phyloP scores from a whole-genome alignment of 2,797 vertebrate genomes.

The Chelon auratus region DNA sequence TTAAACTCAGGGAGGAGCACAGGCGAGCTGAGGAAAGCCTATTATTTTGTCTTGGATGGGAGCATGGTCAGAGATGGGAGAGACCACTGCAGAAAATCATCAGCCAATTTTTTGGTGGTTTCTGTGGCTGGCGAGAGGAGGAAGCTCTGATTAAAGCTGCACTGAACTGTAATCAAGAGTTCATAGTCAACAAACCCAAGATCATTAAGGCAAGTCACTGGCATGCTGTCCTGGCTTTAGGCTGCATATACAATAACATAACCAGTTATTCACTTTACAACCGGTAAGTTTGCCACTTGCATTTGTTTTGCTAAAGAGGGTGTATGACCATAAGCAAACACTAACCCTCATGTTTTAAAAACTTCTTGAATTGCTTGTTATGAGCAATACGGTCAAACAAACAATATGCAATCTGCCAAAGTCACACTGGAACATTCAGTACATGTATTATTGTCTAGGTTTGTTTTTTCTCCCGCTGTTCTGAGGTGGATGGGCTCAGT shows the following conservation, averaged over 20 bases:
- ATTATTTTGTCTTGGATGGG: conserved; percentile 66
- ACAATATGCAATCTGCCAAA: not conserved
- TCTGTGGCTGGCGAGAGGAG: conserved; percentile 63
- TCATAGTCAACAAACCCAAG: conserved; percentile 52
- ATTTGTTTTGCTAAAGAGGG: not conserved
- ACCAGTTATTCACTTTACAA: conserved; percentile 9
- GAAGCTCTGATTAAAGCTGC: conserved; percentile 77
- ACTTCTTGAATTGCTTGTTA: not conserved
- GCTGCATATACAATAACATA: conserved; percentile 40
- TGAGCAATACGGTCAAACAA: not conserved
- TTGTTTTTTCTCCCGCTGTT: not conserved
- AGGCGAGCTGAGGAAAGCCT: conserved; percentile 39
- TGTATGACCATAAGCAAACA: not conserved
- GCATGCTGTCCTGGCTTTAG: conserved; percentile 33
- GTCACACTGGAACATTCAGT: not conserved
- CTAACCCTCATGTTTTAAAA: not conserved
- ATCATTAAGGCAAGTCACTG: conserved; percentile 52
- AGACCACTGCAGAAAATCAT: conserved; percentile 59
- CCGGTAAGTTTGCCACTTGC: not conserved
- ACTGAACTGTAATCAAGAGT: conserved; percentile 73
- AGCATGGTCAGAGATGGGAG: conserved; percentile 53
- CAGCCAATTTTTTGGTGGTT: conserved; percentile 66
- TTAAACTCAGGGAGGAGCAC: conserved; percentile 48
- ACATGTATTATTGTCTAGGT: not conserved
- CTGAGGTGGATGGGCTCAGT: not conserved